Base-by-base conservation (phyloP, 2,888 invertebrate genomes). In the Nebria brevicollis region DNA sequence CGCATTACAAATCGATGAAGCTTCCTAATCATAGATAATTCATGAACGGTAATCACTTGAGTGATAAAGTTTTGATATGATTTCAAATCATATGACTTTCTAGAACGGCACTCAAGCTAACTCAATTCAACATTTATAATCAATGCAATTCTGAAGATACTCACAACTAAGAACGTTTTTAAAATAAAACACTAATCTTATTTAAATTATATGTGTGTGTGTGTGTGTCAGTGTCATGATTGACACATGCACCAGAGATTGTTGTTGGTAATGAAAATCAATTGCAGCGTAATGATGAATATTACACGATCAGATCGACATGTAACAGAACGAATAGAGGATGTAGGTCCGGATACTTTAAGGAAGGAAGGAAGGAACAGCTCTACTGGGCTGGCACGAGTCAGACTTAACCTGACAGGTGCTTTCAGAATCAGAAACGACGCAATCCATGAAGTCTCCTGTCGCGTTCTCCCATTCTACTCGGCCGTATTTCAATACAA, bases 401-500 rank as follows among this genome's bases (percentile, higher is more conserved):
- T 79, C 75, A 82, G 77, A 82, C 77, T 75, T 74, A 80, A 82
- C 83, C 82, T 83, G 83, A 83, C 83, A 83, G 79, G 78, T 80
- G 82, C 54, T 54, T 54, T 54, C 54, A 8, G 13, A 54, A 54
- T 83, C 82, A 82, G 82, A 82, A 78, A 80, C 34, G 82, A 81
- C 82, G 83, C 83, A 79, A 83, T 82, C 82, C 82, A 82, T 82
- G 72, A 84, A 85, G 83, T 84, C 83, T 84, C 83, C 83, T 84
- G 65, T 65, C 66, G 11, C 54, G 54, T 54, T 54, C 54, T 1
- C 54, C 66, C 25, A 70, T 77, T 70, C 77, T 66, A 70, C 25
- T 66, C 83, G 84, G 84, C 83, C 84, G 84, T 85, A 85, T 85
- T 85, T 84, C 84, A 85, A 84, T 85, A 85, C 84, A 85, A 85